These are phyloP conservation scores for Chymomyza amoena DNA, from an alignment of 2,888 invertebrate species.

Conservation along the genomic window DNA sequence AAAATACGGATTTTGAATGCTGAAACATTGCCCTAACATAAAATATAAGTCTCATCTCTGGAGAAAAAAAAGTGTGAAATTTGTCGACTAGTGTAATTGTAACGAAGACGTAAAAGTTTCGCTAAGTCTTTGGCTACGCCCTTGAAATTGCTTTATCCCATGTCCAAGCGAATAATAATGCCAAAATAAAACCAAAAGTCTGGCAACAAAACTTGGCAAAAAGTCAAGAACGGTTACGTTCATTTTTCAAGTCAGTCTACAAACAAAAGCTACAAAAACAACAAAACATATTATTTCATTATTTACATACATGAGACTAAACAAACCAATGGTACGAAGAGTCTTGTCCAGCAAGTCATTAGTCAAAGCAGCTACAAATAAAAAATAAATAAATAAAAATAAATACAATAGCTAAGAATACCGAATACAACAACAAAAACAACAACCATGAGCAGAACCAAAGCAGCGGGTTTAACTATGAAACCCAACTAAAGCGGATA, in stretches of 20 bases:
- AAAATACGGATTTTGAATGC: too few relatives aligned
- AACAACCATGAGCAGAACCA: constrained; percentile 24
- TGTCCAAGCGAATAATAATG: neutral
- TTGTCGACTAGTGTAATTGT: too few relatives aligned
- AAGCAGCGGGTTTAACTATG: constrained; percentile 35
- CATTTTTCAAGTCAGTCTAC: constrained; percentile 70
- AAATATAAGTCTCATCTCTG: too few relatives aligned
- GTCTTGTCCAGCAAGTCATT: constrained; percentile 60
- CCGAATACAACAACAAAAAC: neutral
- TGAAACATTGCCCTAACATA: too few relatives aligned
- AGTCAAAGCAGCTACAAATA: constrained; percentile 51
- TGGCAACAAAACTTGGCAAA: constrained; percentile 20
- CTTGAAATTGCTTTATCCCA: neutral
- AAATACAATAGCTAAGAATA: neutral
- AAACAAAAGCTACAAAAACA: neutral
- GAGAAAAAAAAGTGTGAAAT: too few relatives aligned
- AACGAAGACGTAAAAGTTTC: neutral
- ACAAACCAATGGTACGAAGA: constrained; percentile 37
- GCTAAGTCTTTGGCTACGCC: constrained; percentile 41
- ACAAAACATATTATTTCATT: constrained; percentile 70
- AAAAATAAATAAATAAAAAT: neutral
- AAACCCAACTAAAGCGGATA: constrained; percentile 67
- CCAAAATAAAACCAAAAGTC: constrained; percentile 36
- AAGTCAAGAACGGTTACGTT: constrained; percentile 52
- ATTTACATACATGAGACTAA: constrained; percentile 66